Conservation (phyloP, 2,888 invertebrate species). For the Caenorhabditis japonica region DNA sequence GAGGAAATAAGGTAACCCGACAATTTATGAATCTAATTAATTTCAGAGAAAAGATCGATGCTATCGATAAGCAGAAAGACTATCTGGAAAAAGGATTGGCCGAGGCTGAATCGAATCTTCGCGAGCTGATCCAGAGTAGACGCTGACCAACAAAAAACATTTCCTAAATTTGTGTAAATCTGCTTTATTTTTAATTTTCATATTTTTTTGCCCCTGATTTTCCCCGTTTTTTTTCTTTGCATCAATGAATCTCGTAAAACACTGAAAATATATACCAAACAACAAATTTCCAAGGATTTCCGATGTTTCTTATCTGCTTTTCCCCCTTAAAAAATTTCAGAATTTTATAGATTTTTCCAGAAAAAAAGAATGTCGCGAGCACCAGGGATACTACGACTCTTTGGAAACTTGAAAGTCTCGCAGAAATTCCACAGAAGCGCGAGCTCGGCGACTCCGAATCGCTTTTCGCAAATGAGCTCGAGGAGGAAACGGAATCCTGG, state of each 20-base stretch:
- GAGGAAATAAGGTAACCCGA: too few species aligned
- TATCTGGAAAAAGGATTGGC: slow-evolving; percentile 87
- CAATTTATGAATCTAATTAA: too few species aligned
- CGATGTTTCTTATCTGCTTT: slow-evolving; percentile 10
- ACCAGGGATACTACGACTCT: slow-evolving; percentile 12
- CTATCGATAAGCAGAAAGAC: slow-evolving; percentile 83
- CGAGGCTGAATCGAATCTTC: slow-evolving; percentile 87
- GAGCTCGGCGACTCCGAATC: background rate
- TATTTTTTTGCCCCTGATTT: slow-evolving; percentile 5
- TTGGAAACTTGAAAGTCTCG: slow-evolving; percentile 1
- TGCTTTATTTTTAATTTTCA: slow-evolving; percentile 15
- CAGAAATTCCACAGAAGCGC: slow-evolving; percentile 6
- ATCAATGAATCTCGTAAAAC: too few species aligned
- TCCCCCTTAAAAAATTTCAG: background rate
- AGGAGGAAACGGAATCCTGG: slow-evolving; percentile 35
- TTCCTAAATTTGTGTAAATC: slow-evolving; percentile 13
- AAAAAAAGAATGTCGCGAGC: slow-evolving; percentile 18
- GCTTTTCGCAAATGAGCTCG: slow-evolving; percentile 37
- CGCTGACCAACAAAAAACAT: slow-evolving; percentile 26
- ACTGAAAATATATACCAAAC: too few species aligned
- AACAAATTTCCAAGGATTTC: slow-evolving; percentile 4
- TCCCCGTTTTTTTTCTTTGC: background rate
- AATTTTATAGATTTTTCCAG: too few species aligned
- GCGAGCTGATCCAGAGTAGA: slow-evolving; percentile 77
- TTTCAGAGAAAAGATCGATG: slow-evolving; percentile 53